Percentiles rank a stretch among this genome's conserved stretches.
Conservation (phyloP, 1,140 invertebrate species). For the Sesamia nonagrioides region DNA sequence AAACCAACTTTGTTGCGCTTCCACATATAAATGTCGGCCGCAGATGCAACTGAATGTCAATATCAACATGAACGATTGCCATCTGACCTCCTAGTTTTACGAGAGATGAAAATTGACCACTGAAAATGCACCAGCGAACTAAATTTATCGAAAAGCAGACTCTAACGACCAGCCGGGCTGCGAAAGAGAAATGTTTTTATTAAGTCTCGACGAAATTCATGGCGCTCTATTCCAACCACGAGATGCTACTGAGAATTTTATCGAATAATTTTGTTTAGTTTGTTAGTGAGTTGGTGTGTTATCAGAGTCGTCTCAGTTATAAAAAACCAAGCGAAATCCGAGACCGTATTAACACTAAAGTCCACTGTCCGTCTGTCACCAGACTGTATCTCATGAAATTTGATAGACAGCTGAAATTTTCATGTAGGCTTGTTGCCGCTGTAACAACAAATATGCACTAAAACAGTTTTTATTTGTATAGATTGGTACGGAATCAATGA, state of each 20-base stretch:
- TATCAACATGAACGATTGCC: neutral
- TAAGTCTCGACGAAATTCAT: slow-evolving; percentile 20
- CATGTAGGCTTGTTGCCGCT: too few species aligned
- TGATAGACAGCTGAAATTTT: too few species aligned
- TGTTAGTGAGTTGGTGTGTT: neutral
- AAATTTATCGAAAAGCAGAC: slow-evolving; percentile 9
- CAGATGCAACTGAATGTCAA: too few species aligned
- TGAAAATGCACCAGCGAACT: slow-evolving; percentile 8
- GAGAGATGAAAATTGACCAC: slow-evolving; percentile 16
- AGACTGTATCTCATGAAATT: too few species aligned
- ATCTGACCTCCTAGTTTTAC: neutral
- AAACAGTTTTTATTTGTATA: too few species aligned
- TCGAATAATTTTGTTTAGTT: neutral
- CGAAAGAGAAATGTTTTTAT: slow-evolving; percentile 37
- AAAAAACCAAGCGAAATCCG: too few species aligned
- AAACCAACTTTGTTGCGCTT: too few species aligned
- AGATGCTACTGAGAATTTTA: neutral
- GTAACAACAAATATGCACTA: too few species aligned
- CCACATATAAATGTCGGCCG: too few species aligned
- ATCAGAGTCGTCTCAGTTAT: neutral
- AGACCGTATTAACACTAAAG: too few species aligned
- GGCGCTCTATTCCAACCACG: neutral
- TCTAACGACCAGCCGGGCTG: slow-evolving; percentile 17
- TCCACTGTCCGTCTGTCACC: too few species aligned
- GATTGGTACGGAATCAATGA: too few species aligned